Evolutionary conservation across 2,113 vertebrate genomes (phyloP), one percentile per base, ranked within the genome.

Genomic region (Strix uralensis): DNA sequence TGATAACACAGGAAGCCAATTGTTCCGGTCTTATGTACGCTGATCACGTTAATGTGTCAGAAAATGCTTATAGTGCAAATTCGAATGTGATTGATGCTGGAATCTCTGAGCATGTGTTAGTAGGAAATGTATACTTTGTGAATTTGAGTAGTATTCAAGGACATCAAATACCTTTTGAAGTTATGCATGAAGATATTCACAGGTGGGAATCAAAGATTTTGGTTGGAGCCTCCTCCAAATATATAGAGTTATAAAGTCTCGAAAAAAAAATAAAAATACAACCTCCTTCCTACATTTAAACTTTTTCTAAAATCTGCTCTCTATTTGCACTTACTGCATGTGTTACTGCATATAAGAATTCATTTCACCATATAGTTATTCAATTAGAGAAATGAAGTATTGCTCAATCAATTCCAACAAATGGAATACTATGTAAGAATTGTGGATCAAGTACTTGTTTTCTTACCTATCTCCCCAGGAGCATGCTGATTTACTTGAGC

Each of bases 51-150:
- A 96, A 94, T 79, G 78, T 94, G 27, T 85, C 82, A 86, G 57
- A 91, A 97, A 97, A 88, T 94, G 86, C 91, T 96, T 96, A 93
- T 29, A 74, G 83, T 57, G 69, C 82, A 93, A 92, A 94, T 97
- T 97, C 62, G 91, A 91, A 78, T 92, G 86, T 92, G 82, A 95
- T 85, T 97, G 92, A 94, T 95, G 88, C 88, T 88, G 78, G 81
- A 96, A 95, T 91, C 61, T 92, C 69, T 92, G 88, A 95, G 88
- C 38, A 84, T 86, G 20, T 63, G 52, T 91, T 93, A 96, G 66
- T 30, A 92, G 30, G 46, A 97, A 96, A 94, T 63, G 15, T 95
- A 90, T 97, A 82, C 5, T n/a, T 90, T 9, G 29, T 90, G 89
- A 96, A 85, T 97, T 23, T 52, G 65, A 97, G 94, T 90, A 95